Conservation (phyloP, 2,113 vertebrate genomes). For the Alaudala cheleensis region DNA sequence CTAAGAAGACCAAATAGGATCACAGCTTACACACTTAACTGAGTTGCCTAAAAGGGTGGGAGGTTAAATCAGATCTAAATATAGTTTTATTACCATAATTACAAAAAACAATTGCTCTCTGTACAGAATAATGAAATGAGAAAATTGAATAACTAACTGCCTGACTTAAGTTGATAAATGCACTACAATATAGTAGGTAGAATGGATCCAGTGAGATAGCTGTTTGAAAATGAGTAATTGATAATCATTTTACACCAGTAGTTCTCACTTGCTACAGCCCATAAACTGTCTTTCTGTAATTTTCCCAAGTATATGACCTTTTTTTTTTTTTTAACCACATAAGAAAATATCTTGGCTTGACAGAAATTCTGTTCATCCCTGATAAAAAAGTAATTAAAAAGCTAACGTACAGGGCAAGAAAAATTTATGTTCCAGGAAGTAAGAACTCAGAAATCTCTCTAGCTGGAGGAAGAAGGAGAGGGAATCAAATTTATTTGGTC, state of each 20-base stretch:
- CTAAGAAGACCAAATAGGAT: background rate
- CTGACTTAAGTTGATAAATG: constrained; percentile 56
- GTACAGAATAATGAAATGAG: constrained; percentile 10
- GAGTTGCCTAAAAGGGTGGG: background rate
- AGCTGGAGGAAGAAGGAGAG: background rate
- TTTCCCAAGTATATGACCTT: background rate
- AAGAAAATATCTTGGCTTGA: constrained; percentile 29
- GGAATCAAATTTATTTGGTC: background rate
- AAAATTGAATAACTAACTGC: background rate
- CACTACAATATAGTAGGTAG: background rate
- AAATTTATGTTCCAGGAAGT: background rate
- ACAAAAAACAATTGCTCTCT: constrained; percentile 26
- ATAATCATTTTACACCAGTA: constrained; percentile 36
- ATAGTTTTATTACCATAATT: constrained; percentile 31
- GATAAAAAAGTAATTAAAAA: constrained; percentile 42
- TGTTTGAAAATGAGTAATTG: constrained; percentile 50
- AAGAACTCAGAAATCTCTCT: background rate
- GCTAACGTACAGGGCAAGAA: constrained; percentile 3
- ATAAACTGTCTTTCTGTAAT: constrained; percentile 28
- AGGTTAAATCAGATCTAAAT: constrained; percentile 11
- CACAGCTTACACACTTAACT: background rate
- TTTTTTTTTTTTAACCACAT: background rate
- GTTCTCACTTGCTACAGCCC: constrained; percentile 5
- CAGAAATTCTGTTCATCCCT: constrained; percentile 51
- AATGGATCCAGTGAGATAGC: constrained; percentile 36